Percentiles rank a stretch among this genome's conserved stretches.
Conservation (phyloP, 1,140 invertebrate genomes). For the Drosophila asahinai region DNA sequence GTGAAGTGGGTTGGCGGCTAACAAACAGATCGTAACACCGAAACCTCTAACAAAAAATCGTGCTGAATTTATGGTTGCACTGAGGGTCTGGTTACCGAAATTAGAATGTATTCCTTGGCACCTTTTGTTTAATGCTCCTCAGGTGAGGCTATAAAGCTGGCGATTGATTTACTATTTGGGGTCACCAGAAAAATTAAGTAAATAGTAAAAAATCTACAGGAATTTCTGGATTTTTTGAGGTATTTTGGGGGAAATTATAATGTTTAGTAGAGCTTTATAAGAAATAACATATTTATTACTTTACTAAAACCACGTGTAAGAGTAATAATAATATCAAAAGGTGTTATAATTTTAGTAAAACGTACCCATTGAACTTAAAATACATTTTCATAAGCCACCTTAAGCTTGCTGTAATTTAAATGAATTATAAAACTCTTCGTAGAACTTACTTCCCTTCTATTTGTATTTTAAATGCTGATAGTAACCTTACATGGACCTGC, state of each 20-base stretch:
- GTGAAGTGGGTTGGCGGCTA: slow-evolving; percentile 18
- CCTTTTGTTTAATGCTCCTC: slow-evolving; percentile 1
- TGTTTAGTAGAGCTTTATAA: no score
- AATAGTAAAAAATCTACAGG: no score
- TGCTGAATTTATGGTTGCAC: slow-evolving; percentile 4
- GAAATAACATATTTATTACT: background rate
- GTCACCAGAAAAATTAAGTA: background rate
- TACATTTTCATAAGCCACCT: background rate
- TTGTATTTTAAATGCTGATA: no score
- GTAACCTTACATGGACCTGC: no score
- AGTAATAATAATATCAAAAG: no score
- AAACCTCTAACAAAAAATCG: slow-evolving; percentile 13
- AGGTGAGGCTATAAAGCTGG: background rate
- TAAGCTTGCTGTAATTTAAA: background rate
- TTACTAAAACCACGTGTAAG: background rate
- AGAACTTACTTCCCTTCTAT: background rate
- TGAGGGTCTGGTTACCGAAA: background rate
- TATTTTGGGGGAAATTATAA: background rate
- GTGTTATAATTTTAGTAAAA: no score
- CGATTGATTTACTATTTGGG: no score
- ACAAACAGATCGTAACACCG: slow-evolving; percentile 37
- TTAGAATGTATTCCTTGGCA: slow-evolving; percentile 11
- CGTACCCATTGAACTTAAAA: background rate
- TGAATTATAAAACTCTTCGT: background rate
- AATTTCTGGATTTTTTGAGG: no score